Base-by-base conservation (phyloP, 2,888 invertebrate species). In the Habroteleia sp. region DNA sequence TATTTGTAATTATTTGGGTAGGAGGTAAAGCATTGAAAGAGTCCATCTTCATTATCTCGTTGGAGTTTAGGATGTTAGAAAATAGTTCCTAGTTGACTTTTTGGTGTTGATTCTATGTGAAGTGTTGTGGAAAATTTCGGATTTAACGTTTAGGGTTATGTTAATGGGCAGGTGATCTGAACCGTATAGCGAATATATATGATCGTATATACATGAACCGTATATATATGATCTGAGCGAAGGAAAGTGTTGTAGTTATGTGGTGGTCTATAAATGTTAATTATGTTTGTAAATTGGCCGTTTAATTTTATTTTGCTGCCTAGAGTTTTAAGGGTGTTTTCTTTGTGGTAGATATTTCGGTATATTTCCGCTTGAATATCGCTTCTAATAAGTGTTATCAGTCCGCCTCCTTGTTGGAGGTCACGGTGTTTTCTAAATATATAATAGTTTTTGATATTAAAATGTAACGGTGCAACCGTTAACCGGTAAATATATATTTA, bases 111-210 rank as follows among this genome's bases (percentile, higher is more conserved):
- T 17, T 35, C 20, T 25, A 13, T 56, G 41, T 1, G 42, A 4
- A 0, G 5, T 10, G n/a, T 42, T 29, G 16, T 31, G 1, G 6
- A 8, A 42, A 7, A 6, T 23, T 20, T 29, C n/a, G 0, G 33
- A 10, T 56, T 42, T 56, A 1, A n/a, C 6, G 31, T 56, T 42
- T 1, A 56, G 11, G 2, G 11, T 29, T 5, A 41, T 39, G 8
- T 27, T 23, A 2, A 60, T 60, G 0, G 60, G 60, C 0, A 2
- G 1, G 10, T 60, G 60, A 6, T 60, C 58, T 6, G 35, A 44
- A 2, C 58, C 58, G n/a, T 3, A n/a, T 16, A 39, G 3, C 0
- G 37, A n/a, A 3, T 27, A 27, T 13, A n/a, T n/a, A n/a, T n/a
- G n/a, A n/a, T n/a, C n/a, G n/a, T n/a, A n/a, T n/a, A n/a, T n/a